These are phyloP conservation scores for Cryptotermes secundus DNA, from an alignment of 1,140 invertebrate genomes.

Conservation along the genomic window DNA sequence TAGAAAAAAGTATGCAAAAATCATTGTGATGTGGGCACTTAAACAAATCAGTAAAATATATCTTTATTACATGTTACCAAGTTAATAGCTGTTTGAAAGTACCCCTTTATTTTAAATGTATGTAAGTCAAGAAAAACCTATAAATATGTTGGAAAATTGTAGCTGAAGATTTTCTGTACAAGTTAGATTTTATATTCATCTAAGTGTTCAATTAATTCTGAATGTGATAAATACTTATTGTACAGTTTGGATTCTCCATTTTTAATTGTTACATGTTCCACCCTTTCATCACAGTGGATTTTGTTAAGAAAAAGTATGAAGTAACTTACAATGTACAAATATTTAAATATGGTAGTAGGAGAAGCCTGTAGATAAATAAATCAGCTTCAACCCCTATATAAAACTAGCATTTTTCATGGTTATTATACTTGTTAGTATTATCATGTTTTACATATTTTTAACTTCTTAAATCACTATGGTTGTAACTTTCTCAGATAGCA, in stretches of 20 bases:
- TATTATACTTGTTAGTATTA: constrained; percentile 2
- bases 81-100: neutral
- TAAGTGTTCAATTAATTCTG: neutral
- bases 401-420: constrained; percentile 18
- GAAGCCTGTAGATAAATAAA: neutral
- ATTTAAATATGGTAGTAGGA: neutral
- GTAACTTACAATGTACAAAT: constrained; percentile 1
- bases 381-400: constrained; percentile 11
- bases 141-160: neutral
- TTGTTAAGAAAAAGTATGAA: neutral
- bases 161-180: neutral
- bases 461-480: neutral
- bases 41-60: neutral
- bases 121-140: neutral
- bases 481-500: neutral
- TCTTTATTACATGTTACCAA: neutral
- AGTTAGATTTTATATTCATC: neutral
- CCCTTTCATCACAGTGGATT: constrained; percentile 10
- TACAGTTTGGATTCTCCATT: neutral
- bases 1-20: neutral
- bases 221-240: neutral
- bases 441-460: constrained; percentile 16
- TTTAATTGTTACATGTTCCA: constrained; percentile 18
- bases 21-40: constrained; percentile 6
- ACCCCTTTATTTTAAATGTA: neutral